phyloP scores from a whole-genome alignment of 64 coral and sea anemone genomes.

The Pocillopora verrucosa region DNA sequence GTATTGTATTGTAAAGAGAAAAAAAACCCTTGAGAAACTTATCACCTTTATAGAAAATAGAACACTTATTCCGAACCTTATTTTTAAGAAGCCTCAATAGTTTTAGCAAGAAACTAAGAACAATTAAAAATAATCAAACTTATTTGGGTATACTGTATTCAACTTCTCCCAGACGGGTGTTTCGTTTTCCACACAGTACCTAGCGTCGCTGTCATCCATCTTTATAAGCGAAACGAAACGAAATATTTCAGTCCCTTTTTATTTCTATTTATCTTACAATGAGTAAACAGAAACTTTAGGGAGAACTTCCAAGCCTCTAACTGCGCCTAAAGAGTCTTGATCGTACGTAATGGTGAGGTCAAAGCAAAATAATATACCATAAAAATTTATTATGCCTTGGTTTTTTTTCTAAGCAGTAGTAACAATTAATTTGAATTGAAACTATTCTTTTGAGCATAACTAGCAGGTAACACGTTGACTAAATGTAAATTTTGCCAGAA shows the following conservation, averaged over 20 bases:
- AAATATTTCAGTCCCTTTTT: no score
- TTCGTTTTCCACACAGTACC: no score
- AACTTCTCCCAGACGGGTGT: background rate
- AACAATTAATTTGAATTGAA: conserved; percentile 21
- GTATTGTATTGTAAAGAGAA: background rate
- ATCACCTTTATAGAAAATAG: background rate
- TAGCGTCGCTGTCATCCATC: no score
- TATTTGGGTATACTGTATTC: background rate
- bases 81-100: background rate
- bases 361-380: no score
- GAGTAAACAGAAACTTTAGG: no score
- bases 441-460: background rate
- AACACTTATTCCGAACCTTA: background rate
- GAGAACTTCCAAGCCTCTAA: no score
- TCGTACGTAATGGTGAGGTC: no score
- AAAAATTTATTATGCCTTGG: no score
- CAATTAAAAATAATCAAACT: background rate
- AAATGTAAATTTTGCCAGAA: conserved; percentile 2
- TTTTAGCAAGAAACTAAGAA: background rate
- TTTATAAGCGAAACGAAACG: no score
- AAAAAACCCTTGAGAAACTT: background rate
- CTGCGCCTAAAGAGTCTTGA: no score
- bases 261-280: no score
- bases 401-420: conserved; percentile 20
- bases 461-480: conserved; percentile 39